Evolutionary conservation across 2,888 invertebrate genomes (phyloP), one percentile per base, ranked within the genome.

Genomic region (Agrotis clavis): DNA sequence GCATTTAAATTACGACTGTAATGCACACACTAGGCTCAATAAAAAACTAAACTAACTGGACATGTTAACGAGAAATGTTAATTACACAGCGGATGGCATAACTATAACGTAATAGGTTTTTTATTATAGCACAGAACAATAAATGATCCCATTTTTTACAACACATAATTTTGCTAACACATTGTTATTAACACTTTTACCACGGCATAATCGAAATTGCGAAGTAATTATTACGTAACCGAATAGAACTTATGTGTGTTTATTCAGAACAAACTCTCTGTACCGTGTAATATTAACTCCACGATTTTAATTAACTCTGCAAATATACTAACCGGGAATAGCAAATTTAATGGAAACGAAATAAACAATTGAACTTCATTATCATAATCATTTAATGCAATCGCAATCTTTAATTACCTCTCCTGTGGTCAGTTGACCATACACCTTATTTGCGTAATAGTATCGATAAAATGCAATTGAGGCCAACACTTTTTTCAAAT

Each of bases 401-500:
- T 82, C 78, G 63, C 66, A 63, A 74, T 63, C 66, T 77, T 71
- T 80, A 77, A 83, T 74, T 71, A 77, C 68, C 71, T 74, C 66
- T 71, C 41, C 63, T 74, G 59, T 75, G 67, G 48, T 63, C 30
- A 67, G 59, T 71, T 74, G 65, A 41, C 71, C 71, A 65, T 70
- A 68, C 67, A 67, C 71, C 73, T 77, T 56, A 82, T 79, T 86
- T 82, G 72, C 72, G 81, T 77, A 86, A 82, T 74, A 74, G 54
- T 81, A 84, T 86, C 79, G 84, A 81, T 79, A 85, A 84, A 87
- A 83, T 63, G 86, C 71, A 81, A 83, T 77, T 71, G 63, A 45
- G 74, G 71, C 68, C 79, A 82, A 45, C 67, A 67, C 67, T 79
- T 81, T 79, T 83, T 80, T 61, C 82, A 75, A 77, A 84, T 88